These are phyloP conservation scores for Pelecanus crispus DNA, from an alignment of 2,113 vertebrate genomes.

Conservation along the genomic window DNA sequence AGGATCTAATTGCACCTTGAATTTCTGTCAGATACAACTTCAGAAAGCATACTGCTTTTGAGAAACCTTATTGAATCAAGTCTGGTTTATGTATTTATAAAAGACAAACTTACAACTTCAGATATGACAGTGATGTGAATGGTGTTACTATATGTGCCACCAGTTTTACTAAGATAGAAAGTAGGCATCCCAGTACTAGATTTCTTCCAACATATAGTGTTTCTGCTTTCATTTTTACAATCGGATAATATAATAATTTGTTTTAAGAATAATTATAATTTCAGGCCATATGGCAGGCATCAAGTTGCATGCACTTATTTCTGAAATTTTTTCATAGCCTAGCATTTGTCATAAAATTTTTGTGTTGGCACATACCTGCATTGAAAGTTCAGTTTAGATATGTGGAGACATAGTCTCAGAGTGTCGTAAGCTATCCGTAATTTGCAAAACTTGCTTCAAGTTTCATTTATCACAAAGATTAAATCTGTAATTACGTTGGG, in stretches of 20 bases:
- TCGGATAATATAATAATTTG: background rate
- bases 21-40: background rate
- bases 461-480: background rate
- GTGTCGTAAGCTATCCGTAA: background rate
- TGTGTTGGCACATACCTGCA: background rate
- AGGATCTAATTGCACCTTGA: background rate
- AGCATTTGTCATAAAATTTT: background rate
- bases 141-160: background rate
- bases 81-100: constrained; percentile 7
- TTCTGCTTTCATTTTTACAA: background rate
- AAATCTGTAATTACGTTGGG: background rate
- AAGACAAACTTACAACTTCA: background rate
- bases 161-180: background rate
- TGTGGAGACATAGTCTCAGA: background rate
- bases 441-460: background rate
- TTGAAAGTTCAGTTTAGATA: background rate
- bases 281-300: background rate
- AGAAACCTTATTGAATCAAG: background rate
- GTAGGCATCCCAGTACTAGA: background rate
- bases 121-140: background rate
- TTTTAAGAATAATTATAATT: background rate
- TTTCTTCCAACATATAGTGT: background rate
- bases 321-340: background rate
- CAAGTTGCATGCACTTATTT: background rate
- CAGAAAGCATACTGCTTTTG: background rate